Evolutionary conservation across 2,888 invertebrate species (phyloP).

Genomic region (Fissipunctia ypsillon): DNA sequence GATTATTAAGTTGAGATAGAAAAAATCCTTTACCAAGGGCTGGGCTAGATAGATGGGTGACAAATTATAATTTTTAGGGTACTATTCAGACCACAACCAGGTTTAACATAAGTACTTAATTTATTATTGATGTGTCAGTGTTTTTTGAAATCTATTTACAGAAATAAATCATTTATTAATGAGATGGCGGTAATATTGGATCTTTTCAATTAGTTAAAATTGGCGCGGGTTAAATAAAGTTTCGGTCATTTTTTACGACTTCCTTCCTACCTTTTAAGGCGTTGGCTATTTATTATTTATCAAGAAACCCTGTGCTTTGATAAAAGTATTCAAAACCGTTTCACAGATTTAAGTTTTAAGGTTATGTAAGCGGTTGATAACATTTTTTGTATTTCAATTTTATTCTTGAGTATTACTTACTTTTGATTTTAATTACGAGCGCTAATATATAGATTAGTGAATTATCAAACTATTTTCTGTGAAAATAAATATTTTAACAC

Average conservation of each 20-base stretch:
- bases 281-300: neutral
- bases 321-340: neutral
- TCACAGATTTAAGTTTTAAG: too few species aligned
- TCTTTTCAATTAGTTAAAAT: neutral
- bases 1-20: too few species aligned
- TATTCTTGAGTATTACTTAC: constrained; percentile 35
- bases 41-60: neutral
- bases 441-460: neutral
- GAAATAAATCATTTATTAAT: too few species aligned
- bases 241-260: neutral
- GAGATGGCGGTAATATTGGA: too few species aligned
- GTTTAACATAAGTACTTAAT: too few species aligned
- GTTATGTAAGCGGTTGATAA: constrained; percentile 59
- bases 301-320: neutral
- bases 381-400: neutral
- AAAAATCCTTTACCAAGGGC: neutral
- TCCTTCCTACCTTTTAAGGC: too few species aligned
- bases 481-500: constrained; percentile 2
- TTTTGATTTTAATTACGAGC: constrained; percentile 2
- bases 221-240: neutral
- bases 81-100: too few species aligned
- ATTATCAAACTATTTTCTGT: neutral
- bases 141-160: too few species aligned
- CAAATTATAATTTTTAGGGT: neutral
- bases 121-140: too few species aligned